phyloP scores from a whole-genome alignment of 2,113 vertebrate species.

The Pyxicephalus adspersus region DNA sequence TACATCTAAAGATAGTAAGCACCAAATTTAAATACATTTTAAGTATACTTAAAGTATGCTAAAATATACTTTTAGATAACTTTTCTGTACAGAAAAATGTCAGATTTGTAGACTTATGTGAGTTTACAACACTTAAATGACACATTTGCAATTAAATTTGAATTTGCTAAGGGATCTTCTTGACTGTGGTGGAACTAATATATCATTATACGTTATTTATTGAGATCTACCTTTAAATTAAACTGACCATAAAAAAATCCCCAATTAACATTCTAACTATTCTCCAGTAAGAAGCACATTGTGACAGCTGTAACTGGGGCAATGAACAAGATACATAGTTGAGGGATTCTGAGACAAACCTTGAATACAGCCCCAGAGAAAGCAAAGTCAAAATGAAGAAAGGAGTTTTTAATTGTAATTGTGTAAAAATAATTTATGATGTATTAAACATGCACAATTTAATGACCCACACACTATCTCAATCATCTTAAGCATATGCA shows the following conservation, averaged over 20 bases:
- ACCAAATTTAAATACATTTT: too few species aligned
- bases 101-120: too few species aligned
- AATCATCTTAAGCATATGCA: conserved; percentile 15
- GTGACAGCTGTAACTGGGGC: conserved; percentile 53
- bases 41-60: too few species aligned
- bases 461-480: conserved; percentile 32
- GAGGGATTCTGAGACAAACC: conserved; percentile 45
- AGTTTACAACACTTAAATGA: neutral
- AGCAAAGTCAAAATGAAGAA: conserved; percentile 45
- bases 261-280: conserved; percentile 46
- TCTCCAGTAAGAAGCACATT: conserved; percentile 6
- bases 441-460: conserved; percentile 51
- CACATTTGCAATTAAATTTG: neutral
- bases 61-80: too few species aligned
- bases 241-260: conserved; percentile 13
- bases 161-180: neutral
- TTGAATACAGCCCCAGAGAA: conserved; percentile 50
- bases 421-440: conserved; percentile 56
- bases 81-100: too few species aligned
- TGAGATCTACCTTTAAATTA: conserved; percentile 5
- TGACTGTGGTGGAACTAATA: neutral
- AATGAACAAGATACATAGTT: conserved; percentile 55
- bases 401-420: conserved; percentile 54
- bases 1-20: too few species aligned
- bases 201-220: conserved; percentile 5